phyloP scores from a whole-genome alignment of 2,888 invertebrate genomes.

The Apamea crenata region DNA sequence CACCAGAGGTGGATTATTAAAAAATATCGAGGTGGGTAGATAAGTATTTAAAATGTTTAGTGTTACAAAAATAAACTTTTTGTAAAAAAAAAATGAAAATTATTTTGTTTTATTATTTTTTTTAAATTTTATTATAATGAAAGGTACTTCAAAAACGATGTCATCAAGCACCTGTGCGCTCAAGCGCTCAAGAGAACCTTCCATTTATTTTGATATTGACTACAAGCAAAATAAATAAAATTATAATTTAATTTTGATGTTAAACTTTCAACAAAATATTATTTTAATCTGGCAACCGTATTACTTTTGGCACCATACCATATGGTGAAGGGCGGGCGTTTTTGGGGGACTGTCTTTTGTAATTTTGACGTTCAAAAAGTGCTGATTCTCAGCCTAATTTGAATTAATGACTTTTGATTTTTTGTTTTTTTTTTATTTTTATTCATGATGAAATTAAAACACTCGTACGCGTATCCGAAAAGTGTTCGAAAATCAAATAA shows the following conservation, averaged over 20 bases:
- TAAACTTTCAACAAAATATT: not conserved
- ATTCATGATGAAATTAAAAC: not conserved
- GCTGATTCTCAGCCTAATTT: too few species aligned
- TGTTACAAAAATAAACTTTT: not conserved
- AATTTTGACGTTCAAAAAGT: too few species aligned
- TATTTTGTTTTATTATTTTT: not conserved
- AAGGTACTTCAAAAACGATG: not conserved
- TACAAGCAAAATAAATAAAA: not conserved
- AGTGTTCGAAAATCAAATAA: conserved; percentile 5
- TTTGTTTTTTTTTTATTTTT: too few species aligned
- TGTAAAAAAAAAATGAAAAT: not conserved
- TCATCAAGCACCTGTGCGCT: not conserved
- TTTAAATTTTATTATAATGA: not conserved
- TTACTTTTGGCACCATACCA: too few species aligned
- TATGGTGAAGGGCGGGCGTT: too few species aligned
- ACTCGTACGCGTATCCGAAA: conserved; percentile 33
- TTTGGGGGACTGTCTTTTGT: too few species aligned
- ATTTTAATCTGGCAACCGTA: conserved; percentile 1
- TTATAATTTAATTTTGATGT: too few species aligned
- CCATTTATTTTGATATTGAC: not conserved
- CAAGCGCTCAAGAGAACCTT: too few species aligned
- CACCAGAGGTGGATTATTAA: not conserved
- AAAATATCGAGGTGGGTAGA: not conserved
- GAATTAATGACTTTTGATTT: too few species aligned
- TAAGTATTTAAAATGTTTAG: not conserved